Evolutionary conservation across 2,888 invertebrate genomes (phyloP).

Genomic region (Molorchus minor): DNA sequence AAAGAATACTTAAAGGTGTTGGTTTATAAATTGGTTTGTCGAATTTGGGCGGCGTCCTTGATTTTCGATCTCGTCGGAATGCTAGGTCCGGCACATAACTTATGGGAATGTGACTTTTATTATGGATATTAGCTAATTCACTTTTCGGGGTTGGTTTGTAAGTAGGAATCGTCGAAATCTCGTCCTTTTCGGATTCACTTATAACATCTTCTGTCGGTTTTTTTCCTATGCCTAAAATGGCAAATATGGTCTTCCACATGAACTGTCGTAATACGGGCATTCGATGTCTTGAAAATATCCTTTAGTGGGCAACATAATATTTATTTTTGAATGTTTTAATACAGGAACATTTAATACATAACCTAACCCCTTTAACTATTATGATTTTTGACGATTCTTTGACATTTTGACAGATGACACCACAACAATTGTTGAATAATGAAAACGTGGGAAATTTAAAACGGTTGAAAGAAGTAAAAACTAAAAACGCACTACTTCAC

Average conservation of each 20-base stretch:
- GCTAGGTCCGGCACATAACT: conserved; percentile 66
- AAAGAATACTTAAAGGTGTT: conserved; percentile 59
- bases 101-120: conserved; percentile 62
- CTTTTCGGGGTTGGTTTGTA: conserved; percentile 64
- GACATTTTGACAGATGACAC: conserved; percentile 1
- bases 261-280: conserved; percentile 86
- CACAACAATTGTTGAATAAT: conserved; percentile 3
- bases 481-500: not conserved
- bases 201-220: conserved; percentile 68
- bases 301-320: conserved; percentile 89
- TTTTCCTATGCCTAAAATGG: conserved; percentile 87
- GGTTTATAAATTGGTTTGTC: conserved; percentile 60
- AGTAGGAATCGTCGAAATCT: conserved; percentile 59
- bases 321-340: conserved; percentile 41
- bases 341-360: conserved; percentile 7
- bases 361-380: conserved; percentile 1
- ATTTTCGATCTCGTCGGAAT: conserved; percentile 62
- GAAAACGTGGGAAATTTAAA: conserved; percentile 8
- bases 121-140: conserved; percentile 59
- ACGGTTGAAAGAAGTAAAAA: no score
- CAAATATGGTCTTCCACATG: conserved; percentile 91
- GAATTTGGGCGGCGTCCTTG: conserved; percentile 47
- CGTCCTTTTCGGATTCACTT: conserved; percentile 60
- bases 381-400: not conserved
- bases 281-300: conserved; percentile 87